These are phyloP conservation scores for Acanthosepion pharaonis DNA, from an alignment of 2,888 invertebrate species.

Conservation along the genomic window DNA sequence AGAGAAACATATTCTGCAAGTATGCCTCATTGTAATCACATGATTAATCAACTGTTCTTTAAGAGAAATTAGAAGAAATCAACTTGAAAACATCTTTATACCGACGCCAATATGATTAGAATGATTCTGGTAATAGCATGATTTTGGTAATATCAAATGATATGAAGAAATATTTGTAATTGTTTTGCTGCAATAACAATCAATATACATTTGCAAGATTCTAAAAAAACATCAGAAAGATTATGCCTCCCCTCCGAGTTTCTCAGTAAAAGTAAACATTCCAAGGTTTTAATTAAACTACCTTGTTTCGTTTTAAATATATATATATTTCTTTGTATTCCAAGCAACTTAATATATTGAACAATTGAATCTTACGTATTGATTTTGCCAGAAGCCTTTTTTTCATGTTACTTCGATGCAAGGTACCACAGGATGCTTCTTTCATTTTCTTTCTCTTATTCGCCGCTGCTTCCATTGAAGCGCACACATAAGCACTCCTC, in stretches of 20 bases:
- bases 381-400: background rate
- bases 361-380: background rate
- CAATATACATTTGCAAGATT: background rate
- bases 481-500: background rate
- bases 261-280: background rate
- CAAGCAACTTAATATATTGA: background rate
- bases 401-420: background rate
- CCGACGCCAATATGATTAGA: no score
- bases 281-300: background rate
- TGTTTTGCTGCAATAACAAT: background rate
- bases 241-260: background rate
- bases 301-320: background rate
- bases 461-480: background rate
- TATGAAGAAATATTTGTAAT: background rate
- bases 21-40: no score
- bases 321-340: background rate
- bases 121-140: no score
- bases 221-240: background rate
- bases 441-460: background rate
- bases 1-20: no score
- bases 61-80: no score
- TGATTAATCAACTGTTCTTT: no score
- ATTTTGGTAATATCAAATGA: no score
- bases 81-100: no score
- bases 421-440: background rate